Conservation (phyloP, 2,888 invertebrate genomes). For the Epiperipatus broadwayi region DNA sequence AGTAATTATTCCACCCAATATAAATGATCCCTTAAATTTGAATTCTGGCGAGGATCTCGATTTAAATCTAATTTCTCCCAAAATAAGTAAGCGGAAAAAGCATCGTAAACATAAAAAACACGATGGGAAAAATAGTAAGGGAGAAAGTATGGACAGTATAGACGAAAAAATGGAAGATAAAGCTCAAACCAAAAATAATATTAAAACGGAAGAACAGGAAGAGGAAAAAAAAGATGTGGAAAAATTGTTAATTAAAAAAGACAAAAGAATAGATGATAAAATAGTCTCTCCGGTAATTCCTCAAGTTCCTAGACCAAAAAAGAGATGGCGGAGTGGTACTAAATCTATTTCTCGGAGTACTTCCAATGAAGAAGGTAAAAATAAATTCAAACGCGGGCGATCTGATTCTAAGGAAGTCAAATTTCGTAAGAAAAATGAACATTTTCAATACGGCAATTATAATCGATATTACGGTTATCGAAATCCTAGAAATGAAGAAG, state of each 20-base stretch:
- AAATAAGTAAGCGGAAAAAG: slow-evolving; percentile 10
- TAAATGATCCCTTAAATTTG: slow-evolving; percentile 73
- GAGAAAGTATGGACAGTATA: not conserved
- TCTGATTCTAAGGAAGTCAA: not conserved
- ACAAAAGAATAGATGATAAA: slow-evolving; percentile 43
- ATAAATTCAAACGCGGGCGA: not conserved
- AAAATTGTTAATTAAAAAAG: slow-evolving; percentile 12
- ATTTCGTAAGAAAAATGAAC: slow-evolving; percentile 52
- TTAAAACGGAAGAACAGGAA: slow-evolving; percentile 4
- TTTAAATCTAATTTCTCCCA: slow-evolving; percentile 14
- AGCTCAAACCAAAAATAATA: not conserved
- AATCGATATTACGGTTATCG: slow-evolving; percentile 90
- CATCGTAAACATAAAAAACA: slow-evolving; percentile 14
- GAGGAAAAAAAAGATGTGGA: too few relatives aligned
- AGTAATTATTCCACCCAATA: slow-evolving; percentile 77
- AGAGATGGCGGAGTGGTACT: slow-evolving; percentile 17
- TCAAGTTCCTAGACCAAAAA: slow-evolving; percentile 43
- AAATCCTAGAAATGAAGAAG: slow-evolving; percentile 57
- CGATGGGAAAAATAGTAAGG: slow-evolving; percentile 13
- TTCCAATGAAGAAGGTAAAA: slow-evolving; percentile 8
- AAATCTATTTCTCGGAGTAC: slow-evolving; percentile 15
- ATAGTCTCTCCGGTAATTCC: slow-evolving; percentile 80
- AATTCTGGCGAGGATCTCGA: slow-evolving; percentile 25
- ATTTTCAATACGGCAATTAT: slow-evolving; percentile 88
- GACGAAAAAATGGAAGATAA: too few relatives aligned